Evolutionary conservation across 2,888 invertebrate genomes (phyloP), one percentile per base, ranked within the genome.

Genomic region (Neria commutata): DNA sequence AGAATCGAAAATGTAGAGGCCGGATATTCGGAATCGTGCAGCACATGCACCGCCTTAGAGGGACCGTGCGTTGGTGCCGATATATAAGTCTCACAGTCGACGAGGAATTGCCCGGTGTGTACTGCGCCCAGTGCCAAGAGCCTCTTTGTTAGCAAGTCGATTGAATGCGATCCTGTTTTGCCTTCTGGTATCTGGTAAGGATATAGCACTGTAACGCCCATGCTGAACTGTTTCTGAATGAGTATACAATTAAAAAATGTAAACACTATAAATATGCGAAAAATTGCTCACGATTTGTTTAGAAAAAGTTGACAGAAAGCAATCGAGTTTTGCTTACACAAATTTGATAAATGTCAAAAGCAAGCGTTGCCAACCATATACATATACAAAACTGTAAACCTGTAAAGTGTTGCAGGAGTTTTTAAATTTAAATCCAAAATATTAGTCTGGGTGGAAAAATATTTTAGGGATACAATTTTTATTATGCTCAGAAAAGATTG

Each of bases 21-120:
- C 0, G 97, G 97, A 75, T 95, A 93, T 77, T 98, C 97, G 0
- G 94, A 95, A 81, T 97, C 94, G 83, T 97, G 96, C 8, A 98
- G 85, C n/a, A 97, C 90, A 81, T 96, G 94, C 0, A 96, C 91
- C 0, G 91, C 91, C 72, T 92, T 88, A 60, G 91, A 89, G 48
- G 88, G 86, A 3, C 91, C 92, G 60, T 77, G 79, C 4, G 74
- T 74, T 1, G 91, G 89, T 46, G 89, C 88, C 0, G 93, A 92
- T 40, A 89, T 89, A 76, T 92, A 96, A 0, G 95, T 95, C 80
- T 98, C 97, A 73, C 97, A 98, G 77, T 98, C 97, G 0, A 98
- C 96, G 51, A 93, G 81, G 80, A 96, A 97, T 71, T 92, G 94
- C 0, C 97, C 97, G 59, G 91, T 88, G 74, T 92, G 94, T 0